phyloP scores from a whole-genome alignment of 2,888 invertebrate species.

The Axea sp. region DNA sequence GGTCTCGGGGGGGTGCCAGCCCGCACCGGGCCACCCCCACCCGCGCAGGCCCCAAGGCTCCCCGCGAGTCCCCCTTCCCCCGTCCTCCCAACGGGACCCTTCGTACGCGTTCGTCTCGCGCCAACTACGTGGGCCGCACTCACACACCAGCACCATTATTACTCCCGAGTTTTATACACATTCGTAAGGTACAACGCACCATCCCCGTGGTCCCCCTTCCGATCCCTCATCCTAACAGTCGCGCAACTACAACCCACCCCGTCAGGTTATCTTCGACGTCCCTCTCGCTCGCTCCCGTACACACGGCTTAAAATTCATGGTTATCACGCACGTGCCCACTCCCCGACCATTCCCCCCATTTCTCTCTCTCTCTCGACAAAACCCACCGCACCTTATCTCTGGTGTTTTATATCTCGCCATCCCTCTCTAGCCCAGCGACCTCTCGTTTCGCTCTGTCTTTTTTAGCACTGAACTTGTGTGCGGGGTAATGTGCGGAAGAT shows the following conservation, averaged over 20 bases:
- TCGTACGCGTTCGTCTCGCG: slow-evolving; percentile 45
- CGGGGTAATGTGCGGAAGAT: slow-evolving; percentile 40
- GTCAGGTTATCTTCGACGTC: slow-evolving; percentile 49
- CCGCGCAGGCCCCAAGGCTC: slow-evolving; percentile 74
- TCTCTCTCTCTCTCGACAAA: too few species aligned
- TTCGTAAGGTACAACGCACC: slow-evolving; percentile 58
- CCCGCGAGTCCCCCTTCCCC: slow-evolving; percentile 26
- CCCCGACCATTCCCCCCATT: slow-evolving; percentile 18
- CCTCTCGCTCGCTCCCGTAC: slow-evolving; percentile 40
- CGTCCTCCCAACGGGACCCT: slow-evolving; percentile 52
- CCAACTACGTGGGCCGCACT: slow-evolving; percentile 39
- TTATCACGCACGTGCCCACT: slow-evolving; percentile 59
- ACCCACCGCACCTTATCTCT: slow-evolving; percentile 55
- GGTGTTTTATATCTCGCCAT: slow-evolving; percentile 38
- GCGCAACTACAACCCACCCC: slow-evolving; percentile 49
- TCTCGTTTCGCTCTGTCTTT: slow-evolving; percentile 9
- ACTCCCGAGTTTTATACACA: slow-evolving; percentile 58
- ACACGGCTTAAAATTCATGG: slow-evolving; percentile 57
- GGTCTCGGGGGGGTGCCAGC: slow-evolving; percentile 57
- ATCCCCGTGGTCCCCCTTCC: slow-evolving; percentile 1
- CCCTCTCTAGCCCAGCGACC: slow-evolving; percentile 15
- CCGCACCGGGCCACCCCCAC: slow-evolving; percentile 74
- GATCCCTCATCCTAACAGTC: slow-evolving; percentile 30
- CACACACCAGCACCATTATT: slow-evolving; percentile 51
- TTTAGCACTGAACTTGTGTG: neutral